Base-by-base conservation (phyloP, 2,113 vertebrate genomes). In the Peromyscus californicus region DNA sequence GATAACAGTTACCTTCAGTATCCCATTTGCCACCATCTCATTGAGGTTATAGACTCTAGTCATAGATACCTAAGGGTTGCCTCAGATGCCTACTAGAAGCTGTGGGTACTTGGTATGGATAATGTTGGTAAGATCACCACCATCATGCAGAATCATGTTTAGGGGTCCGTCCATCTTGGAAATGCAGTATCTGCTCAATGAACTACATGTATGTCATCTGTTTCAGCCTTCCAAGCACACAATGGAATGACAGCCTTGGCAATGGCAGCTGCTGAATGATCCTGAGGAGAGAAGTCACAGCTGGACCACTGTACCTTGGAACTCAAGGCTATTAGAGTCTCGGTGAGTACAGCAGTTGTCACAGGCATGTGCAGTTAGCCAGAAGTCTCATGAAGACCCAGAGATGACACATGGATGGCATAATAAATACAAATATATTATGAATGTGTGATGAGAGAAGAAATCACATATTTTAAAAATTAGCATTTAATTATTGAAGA, bases 401-500 rank as follows among this genome's bases (percentile, higher is more conserved):
- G n/a, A 36, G 19, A 94, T 95, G 15, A 3, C n/a, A 3, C 54
- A 22, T 48, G 36, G 39, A n/a, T 54, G 70, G 15, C 36, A 39
- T 57, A 59, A 31, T 21, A 33, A 78, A 83, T 11, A 19, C 54
- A 84, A 11, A 16, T 26, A 26, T 24, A n/a, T 36, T 29, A 31
- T 39, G 21, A 78, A 88, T 91, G 11, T 90, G 11, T 59, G 21
- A 42, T 79, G 61, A 89, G 67, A 75, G 31, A 22, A 63, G 19
- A 95, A 59, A 3, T n/a, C 13, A 84, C 33, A 83, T 31, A 24
- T 79, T 72, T n/a, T 93, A 89, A 94, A 90, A 29, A 36, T 90
- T 78, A 92, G 92, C 26, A 65, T 90, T 92, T 90, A 89, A 54
- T 5, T 87, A 72, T 70, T 26, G 19, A 89, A 74, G 42, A 78